Base-by-base conservation (phyloP, 2,113 vertebrate genomes). In the Macquaria australasica region DNA sequence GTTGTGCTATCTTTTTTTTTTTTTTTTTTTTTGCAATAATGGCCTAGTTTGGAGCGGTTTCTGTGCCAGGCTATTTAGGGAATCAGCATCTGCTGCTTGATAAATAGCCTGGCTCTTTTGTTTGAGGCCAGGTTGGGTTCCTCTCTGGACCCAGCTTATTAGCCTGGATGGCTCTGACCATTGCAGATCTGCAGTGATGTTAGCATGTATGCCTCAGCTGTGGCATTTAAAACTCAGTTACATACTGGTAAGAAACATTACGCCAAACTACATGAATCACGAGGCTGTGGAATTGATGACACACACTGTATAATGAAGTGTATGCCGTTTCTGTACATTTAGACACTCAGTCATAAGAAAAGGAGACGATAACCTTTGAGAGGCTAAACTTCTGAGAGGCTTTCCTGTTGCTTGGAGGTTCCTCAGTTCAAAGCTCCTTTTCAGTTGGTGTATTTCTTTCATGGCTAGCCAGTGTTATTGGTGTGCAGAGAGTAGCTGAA, bases 11-110 rank as follows among this genome's bases (percentile, higher is more conserved):
- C 91, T 86, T 79, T 91, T 34, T 34, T 34, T 87, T 76, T 63
- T 73, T 51, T 50, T 48, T 48, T 88, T 88, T 91, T 82, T 53
- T 73, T 89, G 86, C 82, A 90, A 93, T 94, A 93, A 95, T 96
- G 94, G 90, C 95, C 95, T 96, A 95, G 92, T 95, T 96, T 95
- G 92, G 83, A 91, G 90, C 85, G 48, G 86, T 95, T 96, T 95
- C 94, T 96, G 93, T 96, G 95, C 94, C 92, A 93, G 86, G 92
- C 93, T 96, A 95, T 96, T 96, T 95, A 93, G 92, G 94, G 94
- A 95, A 94, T 95, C 92, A 92, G 93, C 94, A 95, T 94, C 92
- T 95, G 94, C 94, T 87, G 91, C 91, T 93, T 96, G 93, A 95
- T 94, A 95, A 95, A 96, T 95, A 94, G 94, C 94, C 89, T 75